phyloP scores from a whole-genome alignment of 1,140 invertebrate genomes.

The Saccostrea echinata region DNA sequence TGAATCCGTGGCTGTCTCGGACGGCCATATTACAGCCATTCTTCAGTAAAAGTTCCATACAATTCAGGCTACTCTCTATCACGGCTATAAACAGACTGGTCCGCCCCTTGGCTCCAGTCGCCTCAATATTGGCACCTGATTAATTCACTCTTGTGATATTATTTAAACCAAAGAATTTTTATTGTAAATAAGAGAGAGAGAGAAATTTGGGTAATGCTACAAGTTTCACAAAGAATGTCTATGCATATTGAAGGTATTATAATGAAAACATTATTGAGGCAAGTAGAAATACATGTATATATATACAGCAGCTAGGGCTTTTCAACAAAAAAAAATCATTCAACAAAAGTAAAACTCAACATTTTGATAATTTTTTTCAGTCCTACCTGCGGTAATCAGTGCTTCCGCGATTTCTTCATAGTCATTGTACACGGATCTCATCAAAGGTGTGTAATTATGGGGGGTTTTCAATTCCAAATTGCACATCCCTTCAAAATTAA shows the following conservation, averaged over 20 bases:
- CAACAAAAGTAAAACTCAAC: too few species aligned
- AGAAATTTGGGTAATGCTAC: too few species aligned
- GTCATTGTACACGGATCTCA: constrained; percentile 40
- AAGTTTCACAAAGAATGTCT: too few species aligned
- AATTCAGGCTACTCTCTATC: constrained; percentile 24
- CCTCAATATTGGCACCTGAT: constrained; percentile 34
- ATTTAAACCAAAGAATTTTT: too few species aligned
- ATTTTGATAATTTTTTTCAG: too few species aligned
- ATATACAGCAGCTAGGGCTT: too few species aligned
- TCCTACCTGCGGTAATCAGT: neutral
- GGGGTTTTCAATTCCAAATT: constrained; percentile 38
- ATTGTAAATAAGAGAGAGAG: too few species aligned
- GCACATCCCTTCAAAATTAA: constrained; percentile 28
- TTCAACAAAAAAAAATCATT: too few species aligned
- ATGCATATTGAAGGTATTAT: too few species aligned
- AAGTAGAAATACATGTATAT: too few species aligned
- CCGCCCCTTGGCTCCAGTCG: neutral
- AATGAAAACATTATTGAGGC: too few species aligned
- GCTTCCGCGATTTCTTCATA: constrained; percentile 40
- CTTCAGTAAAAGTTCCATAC: constrained; percentile 38
- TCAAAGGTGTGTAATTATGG: constrained; percentile 22
- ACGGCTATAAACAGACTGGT: constrained; percentile 11
- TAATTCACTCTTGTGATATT: too few species aligned
- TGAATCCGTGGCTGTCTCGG: constrained; percentile 21
- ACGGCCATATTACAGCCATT: constrained; percentile 21